Percentiles rank a stretch among this genome's conserved stretches.
These are phyloP conservation scores for Dicyrtoma fusca DNA, from an alignment of 2,888 invertebrate genomes.

Conservation along the genomic window DNA sequence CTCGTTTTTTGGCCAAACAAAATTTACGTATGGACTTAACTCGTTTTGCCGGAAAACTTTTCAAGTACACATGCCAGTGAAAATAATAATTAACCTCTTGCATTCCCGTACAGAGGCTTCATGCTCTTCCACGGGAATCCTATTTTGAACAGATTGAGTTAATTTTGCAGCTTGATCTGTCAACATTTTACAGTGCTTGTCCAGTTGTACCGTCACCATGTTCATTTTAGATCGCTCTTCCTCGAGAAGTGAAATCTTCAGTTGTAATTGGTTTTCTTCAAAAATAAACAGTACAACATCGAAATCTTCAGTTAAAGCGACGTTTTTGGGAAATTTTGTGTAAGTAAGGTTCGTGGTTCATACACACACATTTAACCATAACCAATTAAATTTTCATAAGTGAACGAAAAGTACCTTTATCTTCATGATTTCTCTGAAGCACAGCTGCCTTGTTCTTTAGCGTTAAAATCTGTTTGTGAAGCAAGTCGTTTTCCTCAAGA, in stretches of 20 bases:
- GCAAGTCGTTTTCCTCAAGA: slow-evolving; percentile 53
- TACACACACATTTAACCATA: too few species aligned
- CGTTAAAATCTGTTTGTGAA: slow-evolving; percentile 46
- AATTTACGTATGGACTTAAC: too few species aligned
- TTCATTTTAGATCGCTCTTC: slow-evolving; percentile 42
- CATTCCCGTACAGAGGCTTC: slow-evolving; percentile 50
- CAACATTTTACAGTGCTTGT: slow-evolving; percentile 44
- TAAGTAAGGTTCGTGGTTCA: too few species aligned
- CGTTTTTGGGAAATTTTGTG: too few species aligned
- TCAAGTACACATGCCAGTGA: too few species aligned
- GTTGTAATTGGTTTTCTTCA: slow-evolving; percentile 40
- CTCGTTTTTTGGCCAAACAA: too few species aligned
- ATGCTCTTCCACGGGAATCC: slow-evolving; percentile 52
- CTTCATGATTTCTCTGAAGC: slow-evolving; percentile 42
- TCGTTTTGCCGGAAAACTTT: too few species aligned
- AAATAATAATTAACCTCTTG: too few species aligned
- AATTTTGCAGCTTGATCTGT: slow-evolving; percentile 46
- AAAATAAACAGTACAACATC: too few species aligned
- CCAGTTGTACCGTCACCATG: slow-evolving; percentile 38
- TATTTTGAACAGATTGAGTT: slow-evolving; percentile 40
- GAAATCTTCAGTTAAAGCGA: background rate
- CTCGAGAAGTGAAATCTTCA: slow-evolving; percentile 45
- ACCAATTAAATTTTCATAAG: too few species aligned
- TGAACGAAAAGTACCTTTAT: slow-evolving; percentile 46
- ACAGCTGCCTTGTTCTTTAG: slow-evolving; percentile 42